Evolutionary conservation across 2,113 vertebrate species (phyloP).

Genomic region (Hydropotes inermis): DNA sequence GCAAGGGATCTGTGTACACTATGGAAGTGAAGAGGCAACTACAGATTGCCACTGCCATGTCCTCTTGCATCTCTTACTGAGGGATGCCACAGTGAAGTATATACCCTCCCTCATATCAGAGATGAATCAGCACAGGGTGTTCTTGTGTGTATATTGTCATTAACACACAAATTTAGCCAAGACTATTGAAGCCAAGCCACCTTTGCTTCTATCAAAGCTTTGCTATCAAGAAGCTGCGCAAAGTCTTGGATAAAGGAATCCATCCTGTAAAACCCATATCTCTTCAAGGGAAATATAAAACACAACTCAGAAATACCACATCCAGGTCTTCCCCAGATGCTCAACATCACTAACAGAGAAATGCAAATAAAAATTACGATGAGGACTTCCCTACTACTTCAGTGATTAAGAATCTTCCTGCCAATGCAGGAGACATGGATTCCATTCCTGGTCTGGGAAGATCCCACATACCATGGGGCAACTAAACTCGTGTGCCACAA

Average conservation of each 20-base stretch:
- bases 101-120: background rate
- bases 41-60: background rate
- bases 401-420: background rate
- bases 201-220: background rate
- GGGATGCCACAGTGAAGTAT: background rate
- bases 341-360: background rate
- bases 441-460: background rate
- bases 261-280: background rate
- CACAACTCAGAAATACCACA: background rate
- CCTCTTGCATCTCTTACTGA: background rate
- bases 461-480: background rate
- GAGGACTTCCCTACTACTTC: background rate
- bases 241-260: background rate
- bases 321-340: background rate
- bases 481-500: background rate
- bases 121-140: background rate
- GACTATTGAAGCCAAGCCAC: background rate
- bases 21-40: background rate
- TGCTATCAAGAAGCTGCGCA: background rate
- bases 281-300: background rate
- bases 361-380: background rate
- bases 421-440: background rate
- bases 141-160: background rate
- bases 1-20: background rate
- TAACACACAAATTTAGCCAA: background rate